phyloP scores from a whole-genome alignment of 2,113 vertebrate species.

The Piaya cayana region DNA sequence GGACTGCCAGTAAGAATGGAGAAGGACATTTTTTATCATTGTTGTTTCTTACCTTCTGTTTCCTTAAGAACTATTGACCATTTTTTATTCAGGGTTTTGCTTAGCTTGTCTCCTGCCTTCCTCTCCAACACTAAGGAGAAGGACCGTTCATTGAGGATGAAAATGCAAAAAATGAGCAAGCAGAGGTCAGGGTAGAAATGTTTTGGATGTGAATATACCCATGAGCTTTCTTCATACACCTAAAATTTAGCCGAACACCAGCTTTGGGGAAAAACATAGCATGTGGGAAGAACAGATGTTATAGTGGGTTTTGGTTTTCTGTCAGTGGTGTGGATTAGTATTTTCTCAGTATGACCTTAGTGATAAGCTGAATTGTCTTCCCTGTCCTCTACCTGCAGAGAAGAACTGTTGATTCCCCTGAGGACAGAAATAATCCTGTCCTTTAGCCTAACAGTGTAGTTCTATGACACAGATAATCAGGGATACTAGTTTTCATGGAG shows the following conservation, averaged over 20 bases:
- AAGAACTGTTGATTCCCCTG: constrained; percentile 1
- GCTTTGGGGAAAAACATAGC: background rate
- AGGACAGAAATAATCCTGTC: constrained; percentile 39
- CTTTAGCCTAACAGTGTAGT: background rate
- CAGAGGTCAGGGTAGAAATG: background rate
- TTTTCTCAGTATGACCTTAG: background rate
- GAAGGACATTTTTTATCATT: background rate
- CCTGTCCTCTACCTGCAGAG: background rate
- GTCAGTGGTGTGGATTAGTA: background rate
- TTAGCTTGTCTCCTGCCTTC: background rate
- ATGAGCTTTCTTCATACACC: background rate
- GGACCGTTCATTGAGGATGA: background rate
- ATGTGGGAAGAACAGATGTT: background rate
- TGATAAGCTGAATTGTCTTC: constrained; percentile 4
- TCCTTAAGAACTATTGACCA: background rate
- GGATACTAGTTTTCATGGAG: background rate
- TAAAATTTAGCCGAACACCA: background rate
- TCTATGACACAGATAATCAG: constrained; percentile 11
- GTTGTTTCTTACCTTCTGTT: background rate
- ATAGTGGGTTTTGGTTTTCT: background rate
- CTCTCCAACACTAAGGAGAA: background rate
- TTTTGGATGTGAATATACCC: background rate
- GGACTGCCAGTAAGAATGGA: background rate
- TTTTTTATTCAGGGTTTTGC: background rate
- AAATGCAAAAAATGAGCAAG: background rate